phyloP scores from a whole-genome alignment of 2,797 vertebrate species.

The Salarias fasciatus region DNA sequence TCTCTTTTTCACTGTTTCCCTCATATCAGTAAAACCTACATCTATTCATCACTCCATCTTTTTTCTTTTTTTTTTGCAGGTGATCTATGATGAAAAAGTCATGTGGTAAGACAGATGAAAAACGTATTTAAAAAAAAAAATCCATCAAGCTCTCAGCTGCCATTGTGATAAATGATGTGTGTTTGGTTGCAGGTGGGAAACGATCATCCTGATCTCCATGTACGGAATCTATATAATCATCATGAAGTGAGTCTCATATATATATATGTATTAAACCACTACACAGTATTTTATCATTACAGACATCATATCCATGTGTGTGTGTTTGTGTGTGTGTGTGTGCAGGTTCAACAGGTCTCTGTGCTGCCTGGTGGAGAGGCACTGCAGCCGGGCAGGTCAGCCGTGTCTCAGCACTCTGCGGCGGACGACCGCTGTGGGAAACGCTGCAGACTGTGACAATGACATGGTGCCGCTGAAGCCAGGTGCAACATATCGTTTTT shows the following conservation, averaged over 20 bases:
- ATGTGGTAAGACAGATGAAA: conserved; percentile 76
- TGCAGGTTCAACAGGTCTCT: conserved; percentile 82
- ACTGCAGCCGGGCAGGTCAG: conserved; percentile 73
- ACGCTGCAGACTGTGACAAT: conserved; percentile 75
- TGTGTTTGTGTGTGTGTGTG: conserved; percentile 1
- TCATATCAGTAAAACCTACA: too few relatives aligned
- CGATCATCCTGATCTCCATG: conserved; percentile 82
- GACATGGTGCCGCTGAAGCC: conserved; percentile 84
- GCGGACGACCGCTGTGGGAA: conserved; percentile 73
- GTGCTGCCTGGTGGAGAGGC: conserved; percentile 77
- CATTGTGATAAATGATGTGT: neutral
- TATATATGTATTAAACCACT: too few relatives aligned
- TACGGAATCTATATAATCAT: conserved; percentile 86
- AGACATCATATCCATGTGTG: neutral
- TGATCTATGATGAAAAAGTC: conserved; percentile 87
- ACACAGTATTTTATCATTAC: neutral
- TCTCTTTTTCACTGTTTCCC: too few relatives aligned
- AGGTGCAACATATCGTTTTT: conserved; percentile 65
- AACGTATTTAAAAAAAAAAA: too few relatives aligned
- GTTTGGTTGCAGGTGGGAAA: conserved; percentile 83
- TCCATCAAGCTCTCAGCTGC: too few relatives aligned
- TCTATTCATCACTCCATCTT: neutral
- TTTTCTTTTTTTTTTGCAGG: conserved; percentile 68
- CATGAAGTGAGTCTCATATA: conserved; percentile 79
- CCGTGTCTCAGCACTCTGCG: conserved; percentile 77